Conservation (phyloP, 2,888 invertebrate species). For the Formica aserva region DNA sequence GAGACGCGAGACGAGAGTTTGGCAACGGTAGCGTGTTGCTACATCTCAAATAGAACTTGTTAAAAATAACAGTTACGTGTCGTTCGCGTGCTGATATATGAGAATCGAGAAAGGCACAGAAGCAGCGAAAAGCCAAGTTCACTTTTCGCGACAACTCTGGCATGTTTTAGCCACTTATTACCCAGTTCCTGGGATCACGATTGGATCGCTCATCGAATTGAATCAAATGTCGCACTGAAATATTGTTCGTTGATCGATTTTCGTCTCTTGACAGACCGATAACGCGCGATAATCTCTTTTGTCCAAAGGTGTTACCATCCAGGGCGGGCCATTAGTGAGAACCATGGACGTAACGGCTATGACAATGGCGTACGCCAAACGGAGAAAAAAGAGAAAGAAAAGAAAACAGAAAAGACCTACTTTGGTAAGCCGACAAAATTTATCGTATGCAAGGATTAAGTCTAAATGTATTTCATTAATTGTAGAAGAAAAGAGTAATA, state of each 20-base stretch:
- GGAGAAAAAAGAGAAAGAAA: slow-evolving; percentile 84
- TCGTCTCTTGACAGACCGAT: not conserved
- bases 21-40: slow-evolving; percentile 75
- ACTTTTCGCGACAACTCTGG: slow-evolving; percentile 57
- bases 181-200: slow-evolving; percentile 5
- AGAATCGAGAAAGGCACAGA: slow-evolving; percentile 30
- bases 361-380: slow-evolving; percentile 77
- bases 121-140: slow-evolving; percentile 65
- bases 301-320: slow-evolving; percentile 84
- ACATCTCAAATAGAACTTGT: slow-evolving; percentile 76
- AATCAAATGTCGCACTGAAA: slow-evolving; percentile 36
- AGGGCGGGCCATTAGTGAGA: slow-evolving; percentile 83
- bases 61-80: slow-evolving; percentile 74
- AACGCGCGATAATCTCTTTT: slow-evolving; percentile 57
- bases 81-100: slow-evolving; percentile 44
- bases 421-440: slow-evolving; percentile 75
- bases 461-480: not conserved
- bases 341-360: slow-evolving; percentile 76
- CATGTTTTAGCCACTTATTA: slow-evolving; percentile 30
- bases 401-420: slow-evolving; percentile 82
- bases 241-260: not conserved
- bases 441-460: not conserved
- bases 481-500: not conserved
- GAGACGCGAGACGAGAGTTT: slow-evolving; percentile 64
- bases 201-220: slow-evolving; percentile 24